phyloP scores from a whole-genome alignment of 2,113 vertebrate species.

The Lophochroa leadbeateri region DNA sequence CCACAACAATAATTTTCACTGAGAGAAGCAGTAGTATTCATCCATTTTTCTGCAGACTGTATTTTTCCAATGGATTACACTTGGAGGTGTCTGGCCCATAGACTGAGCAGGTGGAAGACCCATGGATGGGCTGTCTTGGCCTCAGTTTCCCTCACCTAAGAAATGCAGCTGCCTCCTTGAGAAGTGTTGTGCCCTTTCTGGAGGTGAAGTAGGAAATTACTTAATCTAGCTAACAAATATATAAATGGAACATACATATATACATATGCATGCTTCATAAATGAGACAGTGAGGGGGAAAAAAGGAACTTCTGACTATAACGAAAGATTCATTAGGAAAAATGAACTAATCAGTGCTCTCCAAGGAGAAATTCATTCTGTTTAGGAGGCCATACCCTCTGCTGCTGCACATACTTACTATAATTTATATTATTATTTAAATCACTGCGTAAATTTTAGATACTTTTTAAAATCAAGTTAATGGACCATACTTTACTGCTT shows the following conservation, averaged over 20 bases:
- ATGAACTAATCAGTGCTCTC: constrained; percentile 69
- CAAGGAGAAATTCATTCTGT: constrained; percentile 69
- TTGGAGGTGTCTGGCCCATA: background rate
- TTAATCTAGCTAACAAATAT: constrained; percentile 62
- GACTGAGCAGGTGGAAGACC: background rate
- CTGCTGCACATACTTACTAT: constrained; percentile 65
- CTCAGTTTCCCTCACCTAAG: constrained; percentile 38
- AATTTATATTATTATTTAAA: constrained; percentile 78
- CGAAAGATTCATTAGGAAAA: constrained; percentile 73
- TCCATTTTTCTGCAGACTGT: background rate
- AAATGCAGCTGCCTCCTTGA: constrained; percentile 18
- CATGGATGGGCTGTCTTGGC: background rate
- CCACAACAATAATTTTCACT: background rate
- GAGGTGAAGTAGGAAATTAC: constrained; percentile 51
- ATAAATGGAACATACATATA: constrained; percentile 64
- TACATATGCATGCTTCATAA: constrained; percentile 55
- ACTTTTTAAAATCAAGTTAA: constrained; percentile 73
- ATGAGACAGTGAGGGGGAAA: constrained; percentile 40
- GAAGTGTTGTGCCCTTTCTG: constrained; percentile 47
- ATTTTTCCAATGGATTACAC: background rate
- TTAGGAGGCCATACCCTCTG: constrained; percentile 65
- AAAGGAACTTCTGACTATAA: constrained; percentile 62
- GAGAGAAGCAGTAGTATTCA: background rate
- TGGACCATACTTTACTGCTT: constrained; percentile 71
- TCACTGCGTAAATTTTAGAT: constrained; percentile 71